phyloP scores from a whole-genome alignment of 2,888 invertebrate species.

The Stictocephala bisonia region DNA sequence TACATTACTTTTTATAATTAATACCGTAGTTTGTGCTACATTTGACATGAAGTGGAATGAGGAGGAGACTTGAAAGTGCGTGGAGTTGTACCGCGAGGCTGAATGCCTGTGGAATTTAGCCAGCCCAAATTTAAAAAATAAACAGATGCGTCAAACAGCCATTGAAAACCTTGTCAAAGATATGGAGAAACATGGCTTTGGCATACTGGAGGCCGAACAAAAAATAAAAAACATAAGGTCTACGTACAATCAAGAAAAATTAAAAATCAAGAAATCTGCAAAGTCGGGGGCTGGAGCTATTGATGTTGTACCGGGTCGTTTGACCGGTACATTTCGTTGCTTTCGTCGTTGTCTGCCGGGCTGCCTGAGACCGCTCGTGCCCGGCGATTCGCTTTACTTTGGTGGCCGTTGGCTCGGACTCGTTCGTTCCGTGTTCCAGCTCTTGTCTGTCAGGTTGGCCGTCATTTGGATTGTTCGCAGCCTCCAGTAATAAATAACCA shows the following conservation, averaged over 20 bases:
- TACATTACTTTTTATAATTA: too few species aligned
- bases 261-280: constrained; percentile 63
- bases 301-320: too few species aligned
- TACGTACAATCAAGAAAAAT: constrained; percentile 67
- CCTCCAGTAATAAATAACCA: too few species aligned
- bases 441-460: too few species aligned
- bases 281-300: constrained; percentile 22
- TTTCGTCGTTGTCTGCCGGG: too few species aligned
- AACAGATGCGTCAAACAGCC: constrained; percentile 67
- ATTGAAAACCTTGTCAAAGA: constrained; percentile 66
- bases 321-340: too few species aligned
- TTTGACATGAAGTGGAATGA: constrained; percentile 65
- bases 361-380: too few species aligned
- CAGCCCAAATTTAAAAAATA: constrained; percentile 65
- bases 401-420: too few species aligned
- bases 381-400: too few species aligned
- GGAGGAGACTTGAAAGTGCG: constrained; percentile 66
- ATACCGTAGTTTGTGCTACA: constrained; percentile 25
- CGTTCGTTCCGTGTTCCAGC: too few species aligned
- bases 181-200: constrained; percentile 62
- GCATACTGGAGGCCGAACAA: constrained; percentile 65
- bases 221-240: constrained; percentile 68
- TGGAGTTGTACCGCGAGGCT: constrained; percentile 67
- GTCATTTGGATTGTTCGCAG: too few species aligned
- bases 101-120: constrained; percentile 68